Base-by-base conservation (phyloP, 2,888 invertebrate species). In the Masnerella sp. region DNA sequence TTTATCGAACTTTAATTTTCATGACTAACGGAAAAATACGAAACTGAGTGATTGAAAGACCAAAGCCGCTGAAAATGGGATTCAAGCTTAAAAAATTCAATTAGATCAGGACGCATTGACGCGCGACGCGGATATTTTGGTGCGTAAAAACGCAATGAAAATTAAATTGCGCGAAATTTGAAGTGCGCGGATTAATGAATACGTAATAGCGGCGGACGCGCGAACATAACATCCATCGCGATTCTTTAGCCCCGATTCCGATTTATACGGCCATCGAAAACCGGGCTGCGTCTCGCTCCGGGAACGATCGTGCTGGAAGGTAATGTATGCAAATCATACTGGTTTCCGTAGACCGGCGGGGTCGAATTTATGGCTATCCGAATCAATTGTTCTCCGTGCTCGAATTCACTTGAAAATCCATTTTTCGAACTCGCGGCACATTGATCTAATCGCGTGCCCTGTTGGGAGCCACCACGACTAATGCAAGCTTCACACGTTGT, bases 261-360 rank as follows among this genome's bases (percentile, higher is more conserved):
- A 65, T 71, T 65, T 71, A 71, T 71, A 59, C 45, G 51, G 43
- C 58, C 22, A 43, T 56, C 40, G 62, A 58, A 64, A 47, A 36
- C 43, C 42, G 32, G 30, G 12, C 54, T 45, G 15, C 47, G 47
- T 58, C 52, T 52, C 49, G 47, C 64, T 58, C 42, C 38, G 30
- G 30, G 20, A 54, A 56, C 71, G 71, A 65, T 64, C 64, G 70
- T 70, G 40, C 49, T 52, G 43, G 42, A 62, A 67, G 67, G 73
- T 76, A 73, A 72, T 75, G 61, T 72, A 75, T 75, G 75, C 75
- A 75, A 75, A 75, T 75, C 72, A 73, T 73, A 62, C 75, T 75
- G 71, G 75, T 75, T 71, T 75, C 71, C 68, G 71, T 67, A 59
- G 62, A 62, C 42, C 64, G 51, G 56, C 51, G 56, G 45, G 68